Conservation (phyloP, 2,113 vertebrate genomes). For the Crocuta crocuta region DNA sequence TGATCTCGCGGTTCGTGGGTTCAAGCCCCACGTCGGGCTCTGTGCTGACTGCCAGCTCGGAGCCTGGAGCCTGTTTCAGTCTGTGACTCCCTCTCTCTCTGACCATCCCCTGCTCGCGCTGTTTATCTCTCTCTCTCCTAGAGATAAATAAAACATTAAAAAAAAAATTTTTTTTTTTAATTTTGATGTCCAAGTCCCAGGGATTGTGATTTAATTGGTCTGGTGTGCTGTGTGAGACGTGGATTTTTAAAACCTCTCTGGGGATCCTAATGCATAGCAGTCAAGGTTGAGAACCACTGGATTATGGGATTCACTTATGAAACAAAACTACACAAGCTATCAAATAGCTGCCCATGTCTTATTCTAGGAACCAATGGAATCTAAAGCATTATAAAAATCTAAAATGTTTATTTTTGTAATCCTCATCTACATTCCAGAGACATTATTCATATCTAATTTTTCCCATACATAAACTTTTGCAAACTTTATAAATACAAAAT, state of each 20-base stretch:
- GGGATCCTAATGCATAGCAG: background rate
- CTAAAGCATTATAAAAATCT: conserved; percentile 58
- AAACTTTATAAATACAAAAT: conserved; percentile 56
- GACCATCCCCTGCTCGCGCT: too few relatives aligned
- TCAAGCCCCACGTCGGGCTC: too few relatives aligned
- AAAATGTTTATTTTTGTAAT: conserved; percentile 65
- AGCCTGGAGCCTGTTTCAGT: too few relatives aligned
- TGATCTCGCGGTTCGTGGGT: too few relatives aligned
- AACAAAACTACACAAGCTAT: conserved; percentile 35
- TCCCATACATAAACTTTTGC: background rate
- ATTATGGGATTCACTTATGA: conserved; percentile 17
- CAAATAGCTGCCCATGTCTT: background rate
- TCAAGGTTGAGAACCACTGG: background rate
- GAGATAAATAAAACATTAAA: too few relatives aligned
- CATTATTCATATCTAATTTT: conserved; percentile 50
- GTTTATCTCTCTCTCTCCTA: too few relatives aligned
- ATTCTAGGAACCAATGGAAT: conserved; percentile 22
- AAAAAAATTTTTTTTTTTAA: too few relatives aligned
- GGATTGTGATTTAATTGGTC: background rate
- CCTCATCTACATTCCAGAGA: conserved; percentile 36
- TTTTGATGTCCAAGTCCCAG: background rate
- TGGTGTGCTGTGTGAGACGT: background rate
- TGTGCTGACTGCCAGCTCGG: too few relatives aligned
- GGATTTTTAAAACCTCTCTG: conserved; percentile 36
- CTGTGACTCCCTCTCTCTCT: too few relatives aligned